A percentile compares a stretch with the other conserved stretches of the same genome.
Conservation (phyloP, 2,797 vertebrate genomes). For the Oryzias dopingdopingensis region DNA sequence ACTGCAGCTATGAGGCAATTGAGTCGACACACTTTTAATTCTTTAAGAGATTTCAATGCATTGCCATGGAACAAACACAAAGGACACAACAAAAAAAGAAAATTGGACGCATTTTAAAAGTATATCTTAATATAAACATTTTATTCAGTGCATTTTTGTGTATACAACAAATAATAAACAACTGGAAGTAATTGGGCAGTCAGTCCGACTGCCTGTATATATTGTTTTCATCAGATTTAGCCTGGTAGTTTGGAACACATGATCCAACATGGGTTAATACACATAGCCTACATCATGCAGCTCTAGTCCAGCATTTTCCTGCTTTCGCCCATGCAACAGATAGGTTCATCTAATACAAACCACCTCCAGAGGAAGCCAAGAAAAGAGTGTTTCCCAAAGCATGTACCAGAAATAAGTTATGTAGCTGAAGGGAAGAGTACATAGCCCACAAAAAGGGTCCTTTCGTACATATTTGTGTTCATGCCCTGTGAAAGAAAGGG, state of each 20-base stretch:
- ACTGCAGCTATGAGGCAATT: no score
- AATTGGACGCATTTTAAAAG: slow-evolving; percentile 83
- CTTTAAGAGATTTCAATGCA: not conserved
- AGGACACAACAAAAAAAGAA: slow-evolving; percentile 49
- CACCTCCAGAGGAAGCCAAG: slow-evolving; percentile 78
- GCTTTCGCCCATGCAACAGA: slow-evolving; percentile 98
- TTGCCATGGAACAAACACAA: slow-evolving; percentile 4
- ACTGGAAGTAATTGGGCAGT: slow-evolving; percentile 86
- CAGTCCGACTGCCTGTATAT: slow-evolving; percentile 78
- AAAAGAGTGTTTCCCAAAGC: slow-evolving; percentile 84
- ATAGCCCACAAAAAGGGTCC: slow-evolving; percentile 84
- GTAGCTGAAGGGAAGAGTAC: slow-evolving; percentile 84
- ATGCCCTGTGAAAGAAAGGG: slow-evolving; percentile 88
- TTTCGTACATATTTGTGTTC: slow-evolving; percentile 86
- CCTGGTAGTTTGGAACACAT: slow-evolving; percentile 90
- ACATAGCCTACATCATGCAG: slow-evolving; percentile 99
- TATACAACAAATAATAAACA: slow-evolving; percentile 99
- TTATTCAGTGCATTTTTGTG: slow-evolving; percentile 98
- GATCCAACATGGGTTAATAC: slow-evolving; percentile 94
- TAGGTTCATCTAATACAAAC: slow-evolving; percentile 87
- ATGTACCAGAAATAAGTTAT: slow-evolving; percentile 78
- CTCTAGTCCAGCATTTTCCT: slow-evolving; percentile 90
- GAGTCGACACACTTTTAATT: no score
- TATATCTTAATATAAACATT: slow-evolving; percentile 97
- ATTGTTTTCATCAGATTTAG: slow-evolving; percentile 78